A percentile compares a stretch with the other conserved stretches of the same genome.
These are phyloP conservation scores for Pantherophis vulpinus DNA, from an alignment of 2,797 vertebrate genomes.

Conservation along the genomic window DNA sequence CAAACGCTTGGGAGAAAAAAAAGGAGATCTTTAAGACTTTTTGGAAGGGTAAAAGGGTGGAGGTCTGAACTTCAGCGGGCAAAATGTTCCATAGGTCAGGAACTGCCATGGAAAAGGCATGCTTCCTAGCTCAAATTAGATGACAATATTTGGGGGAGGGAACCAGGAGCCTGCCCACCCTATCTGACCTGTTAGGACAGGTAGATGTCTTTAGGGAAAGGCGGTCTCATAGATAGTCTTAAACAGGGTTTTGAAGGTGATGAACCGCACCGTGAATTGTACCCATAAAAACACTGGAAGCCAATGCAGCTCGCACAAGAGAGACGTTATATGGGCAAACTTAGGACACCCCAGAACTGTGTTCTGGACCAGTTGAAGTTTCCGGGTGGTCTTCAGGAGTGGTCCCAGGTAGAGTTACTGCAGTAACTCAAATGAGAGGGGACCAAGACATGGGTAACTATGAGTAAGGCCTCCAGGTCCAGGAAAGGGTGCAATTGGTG, in stretches of 20 bases:
- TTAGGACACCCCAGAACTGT: neutral
- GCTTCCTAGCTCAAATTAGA: neutral
- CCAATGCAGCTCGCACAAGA: neutral
- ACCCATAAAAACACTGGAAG: neutral
- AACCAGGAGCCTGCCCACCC: neutral
- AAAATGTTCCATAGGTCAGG: neutral
- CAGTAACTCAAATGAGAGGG: neutral
- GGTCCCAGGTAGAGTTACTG: neutral
- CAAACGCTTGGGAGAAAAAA: neutral
- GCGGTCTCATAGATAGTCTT: neutral
- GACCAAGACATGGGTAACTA: neutral
- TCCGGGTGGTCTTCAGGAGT: neutral
- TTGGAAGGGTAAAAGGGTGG: neutral
- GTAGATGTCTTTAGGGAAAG: neutral
- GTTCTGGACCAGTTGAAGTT: neutral
- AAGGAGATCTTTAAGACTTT: neutral
- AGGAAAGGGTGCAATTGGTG: too few species aligned
- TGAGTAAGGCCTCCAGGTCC: neutral
- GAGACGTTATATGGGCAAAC: neutral
- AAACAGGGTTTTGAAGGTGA: neutral
- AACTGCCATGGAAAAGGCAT: neutral
- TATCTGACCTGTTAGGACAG: neutral
- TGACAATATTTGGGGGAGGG: neutral
- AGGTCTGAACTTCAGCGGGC: neutral
- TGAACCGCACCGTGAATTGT: neutral